These are phyloP conservation scores for Lophochroa leadbeateri DNA, from an alignment of 2,113 vertebrate species.

Conservation along the genomic window DNA sequence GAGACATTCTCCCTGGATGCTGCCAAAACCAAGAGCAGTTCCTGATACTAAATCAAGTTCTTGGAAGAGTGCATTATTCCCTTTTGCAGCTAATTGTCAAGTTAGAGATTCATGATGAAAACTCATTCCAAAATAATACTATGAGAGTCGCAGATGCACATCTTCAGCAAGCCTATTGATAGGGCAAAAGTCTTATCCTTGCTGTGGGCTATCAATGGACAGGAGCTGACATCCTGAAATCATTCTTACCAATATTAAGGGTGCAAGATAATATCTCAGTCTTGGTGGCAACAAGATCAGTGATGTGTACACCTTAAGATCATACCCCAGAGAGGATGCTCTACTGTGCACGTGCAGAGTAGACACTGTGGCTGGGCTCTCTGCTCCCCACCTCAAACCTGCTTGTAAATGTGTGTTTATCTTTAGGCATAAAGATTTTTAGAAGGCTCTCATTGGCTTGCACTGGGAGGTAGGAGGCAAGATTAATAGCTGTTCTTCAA, in stretches of 20 bases:
- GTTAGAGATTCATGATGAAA: not conserved
- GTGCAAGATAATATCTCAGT: not conserved
- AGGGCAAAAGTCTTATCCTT: not conserved
- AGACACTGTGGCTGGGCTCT: fast-evolving
- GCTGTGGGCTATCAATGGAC: not conserved
- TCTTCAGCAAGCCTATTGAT: not conserved
- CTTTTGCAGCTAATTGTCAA: not conserved
- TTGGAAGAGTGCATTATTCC: not conserved
- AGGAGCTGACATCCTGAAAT: not conserved
- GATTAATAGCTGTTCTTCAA: slow-evolving; percentile 65
- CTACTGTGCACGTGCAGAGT: fast-evolving
- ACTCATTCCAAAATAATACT: not conserved
- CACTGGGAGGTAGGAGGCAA: slow-evolving; percentile 13
- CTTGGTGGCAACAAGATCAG: not conserved
- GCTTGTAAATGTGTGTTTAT: not conserved
- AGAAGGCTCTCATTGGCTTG: slow-evolving; percentile 13
- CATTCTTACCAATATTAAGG: not conserved
- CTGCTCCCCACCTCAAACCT: not conserved
- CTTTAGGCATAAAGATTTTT: slow-evolving; percentile 19
- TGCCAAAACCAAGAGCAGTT: not conserved
- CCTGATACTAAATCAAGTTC: not conserved
- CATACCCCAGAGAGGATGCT: not conserved
- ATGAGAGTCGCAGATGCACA: not conserved
- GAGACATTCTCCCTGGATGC: not conserved
- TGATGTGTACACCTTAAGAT: not conserved